Conservation (phyloP, 1,140 invertebrate species). For the Microplitis demolitor region DNA sequence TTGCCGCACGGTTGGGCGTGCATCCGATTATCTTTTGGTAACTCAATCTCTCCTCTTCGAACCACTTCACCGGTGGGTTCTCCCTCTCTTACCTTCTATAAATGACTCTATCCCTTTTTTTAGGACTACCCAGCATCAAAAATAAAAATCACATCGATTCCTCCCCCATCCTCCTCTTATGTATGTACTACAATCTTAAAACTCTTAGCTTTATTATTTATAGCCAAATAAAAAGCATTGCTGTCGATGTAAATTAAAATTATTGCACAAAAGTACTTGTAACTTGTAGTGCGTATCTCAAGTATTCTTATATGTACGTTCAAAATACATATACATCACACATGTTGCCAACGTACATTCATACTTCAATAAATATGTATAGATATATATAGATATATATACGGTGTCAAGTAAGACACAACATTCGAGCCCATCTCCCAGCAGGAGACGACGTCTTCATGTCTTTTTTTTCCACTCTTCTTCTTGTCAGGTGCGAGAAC, state of each 20-base stretch:
- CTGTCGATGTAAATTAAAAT: slow-evolving; percentile 11
- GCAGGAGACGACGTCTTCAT: slow-evolving; percentile 39
- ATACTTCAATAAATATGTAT: neutral
- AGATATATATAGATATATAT: neutral
- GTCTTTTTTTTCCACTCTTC: slow-evolving; percentile 37
- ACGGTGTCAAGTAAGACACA: slow-evolving; percentile 8
- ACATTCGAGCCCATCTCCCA: slow-evolving; percentile 39
- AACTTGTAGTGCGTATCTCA: no score
- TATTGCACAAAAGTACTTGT: slow-evolving; percentile 6
- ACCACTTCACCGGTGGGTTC: slow-evolving; percentile 15
- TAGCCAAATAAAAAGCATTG: slow-evolving; percentile 10
- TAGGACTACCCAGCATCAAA: neutral
- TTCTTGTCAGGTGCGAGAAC: slow-evolving; percentile 35
- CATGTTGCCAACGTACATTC: neutral
- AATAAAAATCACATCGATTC: neutral
- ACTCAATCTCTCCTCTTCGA: slow-evolving; percentile 46
- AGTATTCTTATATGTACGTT: no score
- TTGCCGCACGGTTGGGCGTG: slow-evolving; percentile 46
- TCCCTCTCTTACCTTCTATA: neutral
- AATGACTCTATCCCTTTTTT: slow-evolving; percentile 15
- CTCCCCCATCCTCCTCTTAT: no score
- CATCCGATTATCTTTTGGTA: slow-evolving; percentile 53
- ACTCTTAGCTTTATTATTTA: neutral
- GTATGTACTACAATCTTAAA: neutral
- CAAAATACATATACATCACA: neutral